Evolutionary conservation across 2,888 invertebrate species (phyloP), one percentile per base, ranked within the genome.

Genomic region (Andrena minutula): DNA sequence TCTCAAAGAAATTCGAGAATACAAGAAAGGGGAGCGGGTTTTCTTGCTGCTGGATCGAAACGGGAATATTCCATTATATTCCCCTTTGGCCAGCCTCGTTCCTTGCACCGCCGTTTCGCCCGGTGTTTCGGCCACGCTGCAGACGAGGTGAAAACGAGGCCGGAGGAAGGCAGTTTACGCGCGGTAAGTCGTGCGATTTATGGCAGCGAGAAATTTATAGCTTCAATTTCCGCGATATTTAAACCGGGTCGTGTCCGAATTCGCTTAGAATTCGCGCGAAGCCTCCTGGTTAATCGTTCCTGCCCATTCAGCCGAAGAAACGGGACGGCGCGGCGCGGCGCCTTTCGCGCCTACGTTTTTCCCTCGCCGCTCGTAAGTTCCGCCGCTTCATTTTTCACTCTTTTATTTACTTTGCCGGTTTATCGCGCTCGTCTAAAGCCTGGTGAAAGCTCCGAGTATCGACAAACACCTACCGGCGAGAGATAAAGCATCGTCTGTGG

Each of bases 151-250:
- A 35, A 63, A 63, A 26, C 12, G 68, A 16, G 28, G 47, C n/a
- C 16, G 65, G 20, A 28, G 73, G 23, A 10, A 64, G 71, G 64
- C 58, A 86, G 89, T 88, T 89, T 89, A 88, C 89, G 86, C 88
- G 88, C 85, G 70, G 87, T 86, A 88, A 89, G 80, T 83, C 84
- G 84, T 79, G 71, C 72, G 89, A 92, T 92, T 92, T 91, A 91
- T 89, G 90, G 90, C 86, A 83, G 68, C 80, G 86, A 75, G 87
- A 89, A 92, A 92, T 92, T 92, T 92, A 92, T 92, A 89, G 89
- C 86, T 91, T 92, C 92, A 92, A 92, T 92, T 92, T 92, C 92
- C 92, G 91, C 77, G 91, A 90, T 92, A 90, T 91, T 92, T 90
- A 92, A 90, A 90, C 88, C 81, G 76, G 56, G 58, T 75, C 86